Evolutionary conservation across 2,888 invertebrate genomes (phyloP), one percentile per base, ranked within the genome.

Genomic region (Trichopria drosophilae): DNA sequence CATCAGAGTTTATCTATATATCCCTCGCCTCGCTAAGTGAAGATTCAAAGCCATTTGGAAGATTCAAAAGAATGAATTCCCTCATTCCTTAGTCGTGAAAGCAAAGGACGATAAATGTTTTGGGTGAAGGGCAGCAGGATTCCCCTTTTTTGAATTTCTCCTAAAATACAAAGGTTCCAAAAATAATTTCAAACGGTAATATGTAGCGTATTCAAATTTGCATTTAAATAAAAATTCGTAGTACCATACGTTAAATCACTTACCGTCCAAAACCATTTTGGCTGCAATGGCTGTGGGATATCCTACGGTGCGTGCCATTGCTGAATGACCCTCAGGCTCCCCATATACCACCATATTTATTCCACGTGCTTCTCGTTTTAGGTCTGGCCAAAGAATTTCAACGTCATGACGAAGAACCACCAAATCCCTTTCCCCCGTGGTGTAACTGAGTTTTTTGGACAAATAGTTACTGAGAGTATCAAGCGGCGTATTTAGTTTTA

Each of bases 181-280:
- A 37, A 3, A 16, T 23, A 6, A 20, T 7, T 19, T 10, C 7
- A 18, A 18, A 16, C 10, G 7, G 16, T 37, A 18, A 37, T 2
- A 19, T 37, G 9, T 13, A 9, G 9, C 9, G 13, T 2, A 10
- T 9, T 16, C 10, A 7, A 16, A 20, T 20, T 37, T 13, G 2
- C 5, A 24, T 26, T 26, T 26, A 36, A 36, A 4, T 13, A 22
- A 16, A 3, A 34, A 22, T 43, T 43, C 20, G 7, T 15, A 15
- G 10, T 16, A 16, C 34, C 6, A 18, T 16, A 13, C 15, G 7
- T 43, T 6, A 18, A 32, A 20, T 12, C 6, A 23, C 75, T 75
- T 76, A 91, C 96, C 97, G 76, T 96, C 94, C 10, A 99, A 79
- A 54, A 99, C 84, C 99, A 99, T 99, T 77, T 95, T 95, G 1